Percentiles rank a stretch among this genome's conserved stretches.
Conservation (phyloP, 2,797 vertebrate species). For the Pachyuromys duprasi region DNA sequence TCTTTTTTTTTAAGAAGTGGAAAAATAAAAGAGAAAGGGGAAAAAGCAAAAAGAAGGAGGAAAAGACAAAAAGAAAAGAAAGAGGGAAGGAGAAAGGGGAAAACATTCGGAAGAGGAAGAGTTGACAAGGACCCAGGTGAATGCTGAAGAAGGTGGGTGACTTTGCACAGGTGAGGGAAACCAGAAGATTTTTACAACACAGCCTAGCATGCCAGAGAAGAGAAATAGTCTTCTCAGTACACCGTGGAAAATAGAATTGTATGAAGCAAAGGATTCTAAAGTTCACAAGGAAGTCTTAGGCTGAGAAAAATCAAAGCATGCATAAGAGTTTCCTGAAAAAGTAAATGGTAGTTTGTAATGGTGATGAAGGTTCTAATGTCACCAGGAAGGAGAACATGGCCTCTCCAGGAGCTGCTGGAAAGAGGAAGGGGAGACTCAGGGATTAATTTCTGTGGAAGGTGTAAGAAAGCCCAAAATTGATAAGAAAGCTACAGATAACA, state of each 20-base stretch:
- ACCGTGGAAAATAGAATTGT: background rate
- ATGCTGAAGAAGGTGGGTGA: background rate
- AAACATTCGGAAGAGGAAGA: background rate
- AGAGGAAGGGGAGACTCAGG: background rate
- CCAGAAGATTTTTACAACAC: background rate
- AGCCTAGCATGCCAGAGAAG: background rate
- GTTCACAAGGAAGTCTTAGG: background rate
- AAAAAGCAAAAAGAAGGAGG: background rate
- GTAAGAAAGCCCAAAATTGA: background rate
- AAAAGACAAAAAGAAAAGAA: background rate
- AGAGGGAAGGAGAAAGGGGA: too few species aligned
- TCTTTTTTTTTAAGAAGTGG: background rate
- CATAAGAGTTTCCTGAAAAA: constrained; percentile 22
- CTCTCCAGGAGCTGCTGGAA: background rate
- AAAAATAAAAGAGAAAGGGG: background rate
- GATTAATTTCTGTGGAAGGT: background rate
- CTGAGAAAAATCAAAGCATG: background rate
- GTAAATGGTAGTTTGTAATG: constrained; percentile 30
- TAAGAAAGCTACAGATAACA: background rate
- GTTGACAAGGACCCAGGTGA: background rate
- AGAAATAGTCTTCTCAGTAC: background rate
- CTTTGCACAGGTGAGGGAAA: background rate
- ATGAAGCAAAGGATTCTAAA: background rate
- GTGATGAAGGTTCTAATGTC: background rate
- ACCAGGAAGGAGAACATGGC: background rate